A percentile compares a stretch with the other conserved stretches of the same genome.
Evolutionary conservation across 2,888 invertebrate species (phyloP).

Genomic region (Lacanobia oleracea): DNA sequence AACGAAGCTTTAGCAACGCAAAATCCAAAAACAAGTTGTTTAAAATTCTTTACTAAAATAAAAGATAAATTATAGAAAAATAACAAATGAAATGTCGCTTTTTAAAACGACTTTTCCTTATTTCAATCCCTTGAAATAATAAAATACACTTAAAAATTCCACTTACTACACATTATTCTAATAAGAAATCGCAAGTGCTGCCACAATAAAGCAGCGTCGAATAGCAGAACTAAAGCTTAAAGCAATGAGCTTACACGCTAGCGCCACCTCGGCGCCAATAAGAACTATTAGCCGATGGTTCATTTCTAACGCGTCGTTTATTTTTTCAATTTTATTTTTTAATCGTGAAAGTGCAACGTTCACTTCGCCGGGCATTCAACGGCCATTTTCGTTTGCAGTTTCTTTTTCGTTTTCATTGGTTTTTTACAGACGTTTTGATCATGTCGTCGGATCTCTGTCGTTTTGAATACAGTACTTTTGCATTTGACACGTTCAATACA

Average conservation of each 20-base stretch:
- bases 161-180: constrained; percentile 47
- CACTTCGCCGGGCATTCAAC: constrained; percentile 87
- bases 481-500: constrained; percentile 50
- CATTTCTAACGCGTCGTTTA: constrained; percentile 83
- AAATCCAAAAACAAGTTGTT: not conserved
- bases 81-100: not conserved
- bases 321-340: constrained; percentile 85
- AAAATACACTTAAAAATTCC: not conserved
- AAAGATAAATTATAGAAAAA: not conserved
- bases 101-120: not conserved
- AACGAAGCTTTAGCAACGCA: not conserved
- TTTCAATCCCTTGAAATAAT: not conserved
- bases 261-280: constrained; percentile 78
- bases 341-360: constrained; percentile 89
- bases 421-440: constrained; percentile 87
- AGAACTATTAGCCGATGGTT: constrained; percentile 83
- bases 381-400: constrained; percentile 84
- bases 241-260: constrained; percentile 66
- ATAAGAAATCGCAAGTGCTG: constrained; percentile 76
- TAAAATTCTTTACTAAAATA: not conserved
- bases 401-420: constrained; percentile 86
- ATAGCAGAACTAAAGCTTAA: constrained; percentile 84
- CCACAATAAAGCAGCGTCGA: constrained; percentile 79
- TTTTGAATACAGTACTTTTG: constrained; percentile 64
- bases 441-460: constrained; percentile 75